Evolutionary conservation across 2,797 vertebrate species (phyloP).

Genomic region (Falco columbarius): DNA sequence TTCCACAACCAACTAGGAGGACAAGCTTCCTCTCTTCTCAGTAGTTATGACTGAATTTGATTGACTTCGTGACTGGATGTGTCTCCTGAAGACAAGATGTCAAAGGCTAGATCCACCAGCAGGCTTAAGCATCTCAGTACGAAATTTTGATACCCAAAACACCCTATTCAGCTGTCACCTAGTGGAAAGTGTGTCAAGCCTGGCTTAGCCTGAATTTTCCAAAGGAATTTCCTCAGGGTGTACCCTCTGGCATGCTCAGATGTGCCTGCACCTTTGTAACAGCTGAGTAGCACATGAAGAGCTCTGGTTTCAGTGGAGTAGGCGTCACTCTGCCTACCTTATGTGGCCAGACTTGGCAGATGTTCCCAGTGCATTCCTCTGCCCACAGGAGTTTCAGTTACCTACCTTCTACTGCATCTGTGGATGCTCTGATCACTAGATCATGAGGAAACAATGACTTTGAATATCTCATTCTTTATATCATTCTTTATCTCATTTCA

Average conservation of each 20-base stretch:
- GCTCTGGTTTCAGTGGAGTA: neutral
- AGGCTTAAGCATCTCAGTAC: neutral
- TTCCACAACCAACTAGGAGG: neutral
- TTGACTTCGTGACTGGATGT: neutral
- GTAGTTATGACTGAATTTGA: neutral
- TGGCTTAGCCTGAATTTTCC: neutral
- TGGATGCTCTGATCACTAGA: neutral
- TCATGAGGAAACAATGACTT: neutral
- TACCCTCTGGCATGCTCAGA: neutral
- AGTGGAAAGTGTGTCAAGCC: neutral
- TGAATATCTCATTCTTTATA: neutral
- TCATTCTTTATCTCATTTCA: too few species aligned
- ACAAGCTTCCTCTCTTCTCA: neutral
- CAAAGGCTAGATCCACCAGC: neutral
- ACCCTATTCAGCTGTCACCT: neutral
- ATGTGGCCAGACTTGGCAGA: neutral
- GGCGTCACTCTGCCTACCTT: neutral
- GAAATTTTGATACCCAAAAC: neutral
- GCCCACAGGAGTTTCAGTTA: neutral
- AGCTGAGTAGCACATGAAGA: neutral
- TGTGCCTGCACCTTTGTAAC: neutral
- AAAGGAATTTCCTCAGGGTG: neutral
- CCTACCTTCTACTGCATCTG: neutral
- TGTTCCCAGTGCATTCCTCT: neutral
- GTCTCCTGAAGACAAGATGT: neutral